Evolutionary conservation across 2,888 invertebrate genomes (phyloP), one percentile per base, ranked within the genome.

Genomic region (Quadroppia sp.): DNA sequence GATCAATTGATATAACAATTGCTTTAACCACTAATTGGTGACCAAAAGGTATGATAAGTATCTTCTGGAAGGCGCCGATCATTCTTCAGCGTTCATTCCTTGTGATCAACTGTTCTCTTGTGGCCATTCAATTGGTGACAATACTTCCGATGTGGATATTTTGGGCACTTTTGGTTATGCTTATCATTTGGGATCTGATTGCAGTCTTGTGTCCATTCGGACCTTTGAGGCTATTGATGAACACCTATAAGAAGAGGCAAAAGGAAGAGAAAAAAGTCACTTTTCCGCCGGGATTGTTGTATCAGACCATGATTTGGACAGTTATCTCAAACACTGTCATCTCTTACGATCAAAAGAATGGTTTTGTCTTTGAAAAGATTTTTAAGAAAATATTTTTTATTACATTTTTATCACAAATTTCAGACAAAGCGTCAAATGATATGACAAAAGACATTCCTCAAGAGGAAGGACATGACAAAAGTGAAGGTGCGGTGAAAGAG

Each of bases 151-250:
- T 3, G 1, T 61, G 30, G 30, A 28, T 32, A 1, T 15, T n/a
- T 30, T 61, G 61, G 61, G 17, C 9, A 17, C 17, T 61, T 9
- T 32, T 61, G 15, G 32, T 2, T 2, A 25, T 32, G 11, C 25
- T 61, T 30, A 17, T 32, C 7, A 61, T 61, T 61, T 61, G 61
- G 61, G 61, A 61, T 30, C 9, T 61, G 30, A 17, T 61, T 6
- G 61, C 61, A 30, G 61, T 61, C 6, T 61, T 61, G 32, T 11
- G 30, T 61, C 61, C 61, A 17, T 32, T 23, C 17, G 61, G 61
- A 3, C 61, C 61, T 3, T n/a, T 61, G 1, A 28, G 61, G 17
- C 6, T 61, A 3, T 15, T 61, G 6, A 61, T 61, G 3, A 11
- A 20, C 4, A 61, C 30, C 2, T 61, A 17, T 4, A 3, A 61